These are phyloP conservation scores for Ciconia nigra DNA, from an alignment of 2,797 vertebrate species.

Conservation along the genomic window DNA sequence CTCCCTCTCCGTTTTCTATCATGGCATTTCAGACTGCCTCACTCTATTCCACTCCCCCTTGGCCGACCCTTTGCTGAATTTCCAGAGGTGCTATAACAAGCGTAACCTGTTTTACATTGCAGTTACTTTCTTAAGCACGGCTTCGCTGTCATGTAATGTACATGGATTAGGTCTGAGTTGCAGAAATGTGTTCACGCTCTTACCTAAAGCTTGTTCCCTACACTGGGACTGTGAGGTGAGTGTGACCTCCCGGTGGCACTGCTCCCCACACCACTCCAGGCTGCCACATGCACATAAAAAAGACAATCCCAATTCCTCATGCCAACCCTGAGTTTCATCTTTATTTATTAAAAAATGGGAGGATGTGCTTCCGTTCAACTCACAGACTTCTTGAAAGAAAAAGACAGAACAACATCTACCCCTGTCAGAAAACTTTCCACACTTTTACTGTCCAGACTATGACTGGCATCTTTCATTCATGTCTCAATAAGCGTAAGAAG, in stretches of 20 bases:
- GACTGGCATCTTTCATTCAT: neutral
- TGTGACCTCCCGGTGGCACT: neutral
- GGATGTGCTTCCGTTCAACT: neutral
- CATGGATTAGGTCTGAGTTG: neutral
- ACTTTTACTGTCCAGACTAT: no score
- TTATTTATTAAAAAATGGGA: neutral
- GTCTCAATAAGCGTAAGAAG: neutral
- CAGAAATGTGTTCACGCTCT: neutral
- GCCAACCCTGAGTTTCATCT: neutral
- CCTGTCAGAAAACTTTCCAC: neutral
- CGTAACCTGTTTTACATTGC: neutral
- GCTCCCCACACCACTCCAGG: neutral
- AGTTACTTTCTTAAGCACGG: accelerated
- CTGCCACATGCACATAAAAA: neutral
- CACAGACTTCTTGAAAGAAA: neutral
- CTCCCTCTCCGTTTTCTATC: neutral
- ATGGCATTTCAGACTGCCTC: neutral
- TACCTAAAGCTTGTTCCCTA: neutral
- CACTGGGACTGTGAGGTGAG: neutral
- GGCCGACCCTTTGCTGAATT: neutral
- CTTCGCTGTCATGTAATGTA: accelerated
- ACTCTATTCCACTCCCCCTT: neutral
- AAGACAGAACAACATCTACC: neutral
- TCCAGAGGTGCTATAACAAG: neutral
- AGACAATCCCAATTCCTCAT: neutral